Conservation (phyloP, 2,113 vertebrate genomes). For the Chroicocephalus ridibundus region DNA sequence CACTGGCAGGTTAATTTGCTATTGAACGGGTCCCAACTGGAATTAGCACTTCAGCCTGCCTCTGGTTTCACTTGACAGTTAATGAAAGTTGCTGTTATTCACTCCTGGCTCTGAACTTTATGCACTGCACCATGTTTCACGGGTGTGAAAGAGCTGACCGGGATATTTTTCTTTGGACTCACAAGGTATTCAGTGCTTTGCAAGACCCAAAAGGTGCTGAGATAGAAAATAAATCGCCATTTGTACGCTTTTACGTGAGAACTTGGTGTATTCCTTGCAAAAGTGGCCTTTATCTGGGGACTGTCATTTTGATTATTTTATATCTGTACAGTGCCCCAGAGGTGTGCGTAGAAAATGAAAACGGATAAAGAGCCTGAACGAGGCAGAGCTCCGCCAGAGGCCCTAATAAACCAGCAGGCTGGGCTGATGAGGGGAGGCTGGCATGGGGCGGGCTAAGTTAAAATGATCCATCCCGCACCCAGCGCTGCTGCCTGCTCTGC, state of each 20-base stretch:
- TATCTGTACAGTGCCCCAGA: constrained; percentile 53
- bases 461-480: not conserved
- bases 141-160: constrained; percentile 26
- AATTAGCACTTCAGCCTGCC: constrained; percentile 47
- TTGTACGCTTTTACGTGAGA: constrained; percentile 6
- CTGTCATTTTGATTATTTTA: constrained; percentile 63
- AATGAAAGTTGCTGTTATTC: constrained; percentile 55
- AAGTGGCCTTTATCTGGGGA: constrained; percentile 66
- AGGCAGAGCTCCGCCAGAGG: constrained; percentile 15
- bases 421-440: not conserved
- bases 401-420: not conserved
- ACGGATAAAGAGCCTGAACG: constrained; percentile 36
- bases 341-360: constrained; percentile 60
- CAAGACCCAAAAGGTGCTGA: not conserved
- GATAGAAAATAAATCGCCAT: constrained; percentile 2
- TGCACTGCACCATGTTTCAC: not conserved
- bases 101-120: constrained; percentile 37
- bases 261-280: not conserved
- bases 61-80: constrained; percentile 45
- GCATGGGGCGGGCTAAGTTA: not conserved
- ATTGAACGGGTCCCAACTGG: constrained; percentile 57
- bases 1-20: constrained; percentile 68
- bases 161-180: not conserved
- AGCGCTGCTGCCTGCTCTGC: not conserved
- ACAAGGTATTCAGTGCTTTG: not conserved